These are phyloP conservation scores for Drosophila ironensis DNA, from an alignment of 1,140 invertebrate species.

Conservation along the genomic window DNA sequence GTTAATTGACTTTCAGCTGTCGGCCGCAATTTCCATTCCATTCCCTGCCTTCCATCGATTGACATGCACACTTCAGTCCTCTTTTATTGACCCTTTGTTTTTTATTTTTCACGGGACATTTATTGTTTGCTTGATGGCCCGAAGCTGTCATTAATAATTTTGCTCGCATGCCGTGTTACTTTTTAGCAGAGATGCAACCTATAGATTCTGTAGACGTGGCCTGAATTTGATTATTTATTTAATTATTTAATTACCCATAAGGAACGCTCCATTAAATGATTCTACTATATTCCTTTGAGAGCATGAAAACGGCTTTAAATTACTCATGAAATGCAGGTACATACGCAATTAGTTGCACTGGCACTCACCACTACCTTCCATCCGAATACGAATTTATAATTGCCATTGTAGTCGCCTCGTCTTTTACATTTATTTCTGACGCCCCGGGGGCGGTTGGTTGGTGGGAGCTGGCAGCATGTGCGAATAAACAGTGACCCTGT, in stretches of 20 bases:
- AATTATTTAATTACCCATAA: too few relatives aligned
- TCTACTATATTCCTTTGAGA: too few relatives aligned
- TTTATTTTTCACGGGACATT: too few relatives aligned
- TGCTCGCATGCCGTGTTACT: constrained; percentile 30
- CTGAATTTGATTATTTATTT: too few relatives aligned
- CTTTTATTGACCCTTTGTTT: constrained; percentile 9
- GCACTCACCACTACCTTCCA: background rate
- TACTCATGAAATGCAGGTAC: background rate
- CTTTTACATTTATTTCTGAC: constrained; percentile 23
- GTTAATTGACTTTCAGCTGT: background rate
- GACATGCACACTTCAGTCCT: constrained; percentile 22
- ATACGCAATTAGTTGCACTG: constrained; percentile 37
- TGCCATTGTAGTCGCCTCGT: constrained; percentile 18
- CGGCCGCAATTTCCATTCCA: background rate
- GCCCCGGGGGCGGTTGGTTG: background rate
- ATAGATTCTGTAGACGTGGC: background rate
- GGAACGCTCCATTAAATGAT: background rate
- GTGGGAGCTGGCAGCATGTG: constrained; percentile 18
- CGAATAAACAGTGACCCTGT: constrained; percentile 1
- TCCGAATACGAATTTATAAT: constrained; percentile 35
- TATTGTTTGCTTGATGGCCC: constrained; percentile 37
- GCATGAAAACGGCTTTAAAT: too few relatives aligned
- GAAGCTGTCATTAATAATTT: constrained; percentile 54
- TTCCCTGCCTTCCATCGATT: constrained; percentile 36
- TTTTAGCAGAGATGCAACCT: constrained; percentile 43